Percentiles rank a stretch among this genome's conserved stretches.
These are phyloP conservation scores for Dreissena polymorpha DNA, from an alignment of 1,140 invertebrate species.

Conservation along the genomic window DNA sequence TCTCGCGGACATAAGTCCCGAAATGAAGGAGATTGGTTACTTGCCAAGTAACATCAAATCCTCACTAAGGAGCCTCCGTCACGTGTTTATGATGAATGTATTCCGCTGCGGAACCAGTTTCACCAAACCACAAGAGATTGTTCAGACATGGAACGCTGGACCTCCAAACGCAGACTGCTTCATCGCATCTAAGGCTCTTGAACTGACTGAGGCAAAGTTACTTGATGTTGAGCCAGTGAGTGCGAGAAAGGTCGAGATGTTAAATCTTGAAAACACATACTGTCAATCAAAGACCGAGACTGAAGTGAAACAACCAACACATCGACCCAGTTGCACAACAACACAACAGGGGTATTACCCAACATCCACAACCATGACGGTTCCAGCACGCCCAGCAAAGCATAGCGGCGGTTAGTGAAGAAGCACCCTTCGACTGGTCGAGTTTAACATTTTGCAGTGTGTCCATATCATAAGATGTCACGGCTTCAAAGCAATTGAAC, in stretches of 20 bases:
- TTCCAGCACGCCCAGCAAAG: too few relatives aligned
- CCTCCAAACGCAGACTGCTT: slow-evolving; percentile 10
- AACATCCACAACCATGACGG: too few relatives aligned
- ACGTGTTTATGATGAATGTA: slow-evolving; percentile 40
- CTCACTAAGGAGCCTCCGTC: neutral
- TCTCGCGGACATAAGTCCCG: neutral
- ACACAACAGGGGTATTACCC: too few relatives aligned
- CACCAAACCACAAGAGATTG: slow-evolving; percentile 5
- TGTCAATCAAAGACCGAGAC: too few relatives aligned
- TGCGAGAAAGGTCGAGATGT: neutral
- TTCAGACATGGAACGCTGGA: slow-evolving; percentile 11
- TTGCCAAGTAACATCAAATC: slow-evolving; percentile 23
- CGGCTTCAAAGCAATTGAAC: too few relatives aligned
- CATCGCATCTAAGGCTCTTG: slow-evolving; percentile 24
- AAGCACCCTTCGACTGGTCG: too few relatives aligned
- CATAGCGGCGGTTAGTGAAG: too few relatives aligned
- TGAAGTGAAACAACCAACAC: too few relatives aligned
- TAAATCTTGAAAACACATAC: too few relatives aligned
- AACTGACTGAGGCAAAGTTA: slow-evolving; percentile 19
- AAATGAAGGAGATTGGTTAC: slow-evolving; percentile 14
- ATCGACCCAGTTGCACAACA: too few relatives aligned
- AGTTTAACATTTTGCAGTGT: too few relatives aligned
- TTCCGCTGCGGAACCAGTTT: slow-evolving; percentile 1
- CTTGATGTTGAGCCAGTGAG: slow-evolving; percentile 21
- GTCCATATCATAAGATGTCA: too few relatives aligned